phyloP scores from a whole-genome alignment of 2,888 invertebrate genomes.

The Dryobota labecula region DNA sequence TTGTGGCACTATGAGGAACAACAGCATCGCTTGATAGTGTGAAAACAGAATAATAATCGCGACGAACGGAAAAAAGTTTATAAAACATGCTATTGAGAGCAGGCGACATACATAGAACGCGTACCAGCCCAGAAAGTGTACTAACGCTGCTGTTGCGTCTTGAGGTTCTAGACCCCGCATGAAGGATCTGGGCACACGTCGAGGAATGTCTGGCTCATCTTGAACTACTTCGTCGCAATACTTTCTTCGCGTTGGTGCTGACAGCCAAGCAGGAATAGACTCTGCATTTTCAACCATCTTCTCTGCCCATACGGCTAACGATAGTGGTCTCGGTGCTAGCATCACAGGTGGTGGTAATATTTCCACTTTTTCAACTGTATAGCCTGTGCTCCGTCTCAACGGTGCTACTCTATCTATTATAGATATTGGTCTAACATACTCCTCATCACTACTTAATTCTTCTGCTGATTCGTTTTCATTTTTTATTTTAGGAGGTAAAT shows the following conservation, averaged over 20 bases:
- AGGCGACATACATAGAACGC: constrained; percentile 93
- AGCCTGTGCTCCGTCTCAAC: constrained; percentile 75
- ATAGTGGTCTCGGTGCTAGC: constrained; percentile 82
- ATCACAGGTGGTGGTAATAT: constrained; percentile 88
- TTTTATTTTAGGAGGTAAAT: constrained; percentile 68
- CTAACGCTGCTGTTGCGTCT: constrained; percentile 92
- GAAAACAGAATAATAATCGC: constrained; percentile 90
- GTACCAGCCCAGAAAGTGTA: constrained; percentile 95
- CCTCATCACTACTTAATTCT: constrained; percentile 80
- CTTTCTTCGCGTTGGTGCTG: constrained; percentile 86
- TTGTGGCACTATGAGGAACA: constrained; percentile 92
- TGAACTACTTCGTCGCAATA: constrained; percentile 77
- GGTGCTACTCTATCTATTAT: constrained; percentile 85
- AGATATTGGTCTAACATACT: constrained; percentile 81
- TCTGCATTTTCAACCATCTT: constrained; percentile 90
- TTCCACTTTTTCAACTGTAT: constrained; percentile 83
- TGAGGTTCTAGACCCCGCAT: constrained; percentile 93
- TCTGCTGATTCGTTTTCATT: constrained; percentile 58
- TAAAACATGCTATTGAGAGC: constrained; percentile 93
- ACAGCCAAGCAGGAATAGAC: constrained; percentile 87
- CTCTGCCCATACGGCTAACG: constrained; percentile 86
- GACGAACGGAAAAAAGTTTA: constrained; percentile 92
- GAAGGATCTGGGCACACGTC: constrained; percentile 85
- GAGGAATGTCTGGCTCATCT: constrained; percentile 84
- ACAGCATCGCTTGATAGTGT: constrained; percentile 92